Percentiles rank a stretch among this genome's conserved stretches.
phyloP scores from a whole-genome alignment of 2,797 vertebrate species.

The Poeciliopsis paucimaculata region DNA sequence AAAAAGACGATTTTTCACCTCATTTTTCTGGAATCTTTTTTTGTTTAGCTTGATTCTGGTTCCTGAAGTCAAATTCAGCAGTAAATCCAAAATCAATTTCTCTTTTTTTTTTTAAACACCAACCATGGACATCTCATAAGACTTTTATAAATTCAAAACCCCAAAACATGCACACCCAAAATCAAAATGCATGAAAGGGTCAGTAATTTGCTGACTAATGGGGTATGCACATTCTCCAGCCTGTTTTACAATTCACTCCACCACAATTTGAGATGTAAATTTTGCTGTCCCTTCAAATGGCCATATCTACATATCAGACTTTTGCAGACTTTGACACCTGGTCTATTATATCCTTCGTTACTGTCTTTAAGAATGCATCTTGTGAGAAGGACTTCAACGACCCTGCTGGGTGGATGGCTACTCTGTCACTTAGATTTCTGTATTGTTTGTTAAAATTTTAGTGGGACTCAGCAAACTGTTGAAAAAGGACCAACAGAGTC shows the following conservation, averaged over 20 bases:
- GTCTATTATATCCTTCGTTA: background rate
- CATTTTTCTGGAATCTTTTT: no score
- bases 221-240: background rate
- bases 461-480: background rate
- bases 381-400: background rate
- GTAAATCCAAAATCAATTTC: slow-evolving; percentile 10
- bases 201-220: background rate
- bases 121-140: no score
- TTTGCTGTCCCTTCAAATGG: background rate
- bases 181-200: background rate
- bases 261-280: background rate
- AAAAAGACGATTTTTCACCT: slow-evolving; percentile 34
- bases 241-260: background rate
- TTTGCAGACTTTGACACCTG: background rate
- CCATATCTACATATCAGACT: background rate
- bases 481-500: background rate
- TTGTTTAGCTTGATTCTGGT: slow-evolving; percentile 15
- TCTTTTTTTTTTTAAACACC: background rate
- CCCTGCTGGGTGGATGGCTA: background rate
- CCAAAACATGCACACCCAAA: background rate
- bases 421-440: background rate
- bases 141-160: background rate
- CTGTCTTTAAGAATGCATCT: background rate
- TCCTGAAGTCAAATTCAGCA: slow-evolving; percentile 27
- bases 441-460: background rate